Percentiles rank a stretch among this genome's conserved stretches.
Evolutionary conservation across 2,113 vertebrate genomes (phyloP).

Genomic region (Hydropotes inermis): DNA sequence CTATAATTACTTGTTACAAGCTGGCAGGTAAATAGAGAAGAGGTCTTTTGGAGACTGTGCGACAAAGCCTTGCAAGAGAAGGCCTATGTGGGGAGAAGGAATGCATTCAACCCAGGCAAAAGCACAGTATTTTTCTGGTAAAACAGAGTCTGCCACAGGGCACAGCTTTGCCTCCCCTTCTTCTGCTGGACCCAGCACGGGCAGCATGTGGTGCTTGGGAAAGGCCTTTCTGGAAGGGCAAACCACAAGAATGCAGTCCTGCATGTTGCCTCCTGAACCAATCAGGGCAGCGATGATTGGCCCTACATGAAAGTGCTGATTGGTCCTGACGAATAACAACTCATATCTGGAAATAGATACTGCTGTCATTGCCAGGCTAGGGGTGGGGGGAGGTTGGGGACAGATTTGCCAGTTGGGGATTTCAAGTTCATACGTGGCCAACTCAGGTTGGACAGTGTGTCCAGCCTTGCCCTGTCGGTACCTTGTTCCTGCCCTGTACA

Average conservation of each 20-base stretch:
- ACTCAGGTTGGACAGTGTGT: not conserved
- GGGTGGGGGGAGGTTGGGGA: not conserved
- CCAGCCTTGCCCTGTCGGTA: not conserved
- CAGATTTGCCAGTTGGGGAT: not conserved
- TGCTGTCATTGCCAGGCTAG: not conserved
- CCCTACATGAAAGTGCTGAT: not conserved
- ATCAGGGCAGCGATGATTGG: not conserved
- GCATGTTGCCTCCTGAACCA: not conserved
- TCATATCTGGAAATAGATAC: conserved; percentile 2
- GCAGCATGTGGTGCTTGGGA: not conserved
- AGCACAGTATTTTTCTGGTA: not conserved
- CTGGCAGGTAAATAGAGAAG: not conserved
- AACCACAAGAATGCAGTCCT: conserved; percentile 44
- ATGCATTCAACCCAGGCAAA: not conserved
- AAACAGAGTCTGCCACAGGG: not conserved
- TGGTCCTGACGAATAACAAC: not conserved
- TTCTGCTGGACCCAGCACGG: not conserved
- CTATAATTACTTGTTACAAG: not conserved
- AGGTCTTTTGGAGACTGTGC: not conserved
- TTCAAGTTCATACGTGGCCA: not conserved
- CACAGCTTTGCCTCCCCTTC: not conserved
- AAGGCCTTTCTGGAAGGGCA: conserved; percentile 29
- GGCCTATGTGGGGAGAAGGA: not conserved
- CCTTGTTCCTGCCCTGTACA: not conserved
- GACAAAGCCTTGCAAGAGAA: not conserved